These are phyloP conservation scores for Temnothorax curvispinosus DNA, from an alignment of 1,140 invertebrate species.

Conservation along the genomic window DNA sequence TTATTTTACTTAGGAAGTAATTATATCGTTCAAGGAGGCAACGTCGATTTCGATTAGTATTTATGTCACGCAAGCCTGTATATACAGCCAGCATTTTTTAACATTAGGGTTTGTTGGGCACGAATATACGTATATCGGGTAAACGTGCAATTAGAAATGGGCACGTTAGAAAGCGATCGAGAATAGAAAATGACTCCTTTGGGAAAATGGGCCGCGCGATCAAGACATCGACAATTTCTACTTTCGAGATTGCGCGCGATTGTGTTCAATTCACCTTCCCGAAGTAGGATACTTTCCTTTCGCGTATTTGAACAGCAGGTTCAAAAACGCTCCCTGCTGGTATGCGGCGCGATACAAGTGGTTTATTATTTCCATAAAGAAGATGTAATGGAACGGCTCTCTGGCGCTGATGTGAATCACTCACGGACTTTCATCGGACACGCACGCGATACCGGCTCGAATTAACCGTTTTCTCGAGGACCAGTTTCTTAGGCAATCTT, in stretches of 20 bases:
- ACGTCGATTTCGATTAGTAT: not conserved
- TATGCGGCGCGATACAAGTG: constrained; percentile 1
- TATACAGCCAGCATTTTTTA: not conserved
- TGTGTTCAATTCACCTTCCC: constrained; percentile 24
- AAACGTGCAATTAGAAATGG: not conserved
- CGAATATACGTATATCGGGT: not conserved
- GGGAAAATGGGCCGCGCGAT: constrained; percentile 23
- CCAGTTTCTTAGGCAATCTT: constrained; percentile 28
- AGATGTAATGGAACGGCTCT: constrained; percentile 3
- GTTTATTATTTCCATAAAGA: constrained; percentile 38
- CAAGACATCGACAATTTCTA: constrained; percentile 16
- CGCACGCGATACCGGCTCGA: not conserved
- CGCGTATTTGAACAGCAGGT: constrained; percentile 16
- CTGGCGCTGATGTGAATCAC: not conserved
- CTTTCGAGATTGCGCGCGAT: constrained; percentile 43
- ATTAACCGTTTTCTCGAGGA: constrained; percentile 35
- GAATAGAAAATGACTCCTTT: constrained; percentile 28
- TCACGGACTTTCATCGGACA: constrained; percentile 28
- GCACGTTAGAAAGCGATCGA: constrained; percentile 32
- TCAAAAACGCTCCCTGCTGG: constrained; percentile 15
- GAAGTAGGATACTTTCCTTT: constrained; percentile 59
- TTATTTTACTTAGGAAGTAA: not conserved
- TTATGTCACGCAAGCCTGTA: not conserved
- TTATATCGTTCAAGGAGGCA: not conserved
- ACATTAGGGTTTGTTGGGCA: not conserved